Base-by-base conservation (phyloP, 1,140 invertebrate species). In the Chelonus insularis region DNA sequence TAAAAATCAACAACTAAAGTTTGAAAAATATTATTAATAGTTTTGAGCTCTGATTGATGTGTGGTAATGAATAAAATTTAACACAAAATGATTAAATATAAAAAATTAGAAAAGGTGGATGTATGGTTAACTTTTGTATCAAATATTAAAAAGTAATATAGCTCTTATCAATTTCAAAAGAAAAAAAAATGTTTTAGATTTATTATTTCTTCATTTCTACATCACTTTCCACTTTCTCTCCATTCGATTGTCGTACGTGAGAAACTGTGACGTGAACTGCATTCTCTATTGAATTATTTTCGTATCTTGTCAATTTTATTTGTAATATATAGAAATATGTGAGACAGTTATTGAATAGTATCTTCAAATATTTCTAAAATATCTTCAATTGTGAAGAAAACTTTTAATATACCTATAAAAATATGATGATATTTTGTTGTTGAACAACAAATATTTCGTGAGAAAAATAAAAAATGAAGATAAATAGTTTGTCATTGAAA, bases 241-340 rank as follows among this genome's bases (percentile, higher is more conserved):
- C 21, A 25, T 25, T 48, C 45, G 18, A 12, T 48, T 3, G 20
- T n/a, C 3, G 18, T 48, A 25, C 45, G 55, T 58, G 43, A 57
- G 23, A 25, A 57, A 23, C 23, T 14, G 16, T 11, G 23, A 45
- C 41, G 55, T 57, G 55, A 57, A 41, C 45, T 41, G 41, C 41
- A 57, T 41, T 57, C 41, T 34, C 23, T 37, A 57, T 50, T 50
- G 14, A 50, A 50, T 25, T 45, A 18, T 45, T 45, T 45, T 45
- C 7, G 5, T 20, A 12, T 37, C 1, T 18, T 45, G 1, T 20
- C 18, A 11, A n/a, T 18, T 18, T 45, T 45, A 39, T 39, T 39
- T 39, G 4, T n/a, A n/a, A 39, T n/a, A 34, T 39, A 4, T 39
- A 14, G 12, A 39, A n/a, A 4, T 39, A 14, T 39, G 0, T 18